A percentile compares a stretch with the other conserved stretches of the same genome.
These are phyloP conservation scores for Latheticus oryzae DNA, from an alignment of 2,888 invertebrate species.

Conservation along the genomic window DNA sequence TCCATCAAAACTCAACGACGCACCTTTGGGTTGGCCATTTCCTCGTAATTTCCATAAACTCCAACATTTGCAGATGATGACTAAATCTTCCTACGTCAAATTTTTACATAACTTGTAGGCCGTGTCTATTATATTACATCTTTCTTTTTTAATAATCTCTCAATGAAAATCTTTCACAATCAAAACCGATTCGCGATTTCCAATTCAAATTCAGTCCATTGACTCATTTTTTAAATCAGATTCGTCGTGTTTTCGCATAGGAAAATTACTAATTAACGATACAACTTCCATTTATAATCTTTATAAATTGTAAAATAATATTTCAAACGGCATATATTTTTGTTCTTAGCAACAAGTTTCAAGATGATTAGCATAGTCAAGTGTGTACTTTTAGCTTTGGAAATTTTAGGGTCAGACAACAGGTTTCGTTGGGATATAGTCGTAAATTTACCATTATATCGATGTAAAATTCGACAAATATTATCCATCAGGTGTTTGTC, in stretches of 20 bases:
- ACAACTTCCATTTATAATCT: no score
- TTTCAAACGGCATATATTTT: slow-evolving; percentile 13
- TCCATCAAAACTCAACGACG: no score
- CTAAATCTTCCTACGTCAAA: slow-evolving; percentile 24
- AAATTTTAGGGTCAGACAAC: slow-evolving; percentile 27
- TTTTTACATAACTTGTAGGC: slow-evolving; percentile 24
- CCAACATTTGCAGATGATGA: slow-evolving; percentile 13
- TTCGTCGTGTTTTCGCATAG: no score
- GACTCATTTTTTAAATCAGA: no score
- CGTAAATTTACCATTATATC: slow-evolving; percentile 22
- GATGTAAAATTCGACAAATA: slow-evolving; percentile 24
- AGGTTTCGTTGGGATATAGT: slow-evolving; percentile 17
- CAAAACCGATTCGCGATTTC: slow-evolving; percentile 8
- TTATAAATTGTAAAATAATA: no score
- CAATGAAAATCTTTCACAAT: no score
- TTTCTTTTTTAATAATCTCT: no score
- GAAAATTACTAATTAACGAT: no score
- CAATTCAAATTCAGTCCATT: no score
- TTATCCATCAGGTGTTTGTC: slow-evolving; percentile 26
- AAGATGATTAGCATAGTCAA: slow-evolving; percentile 26
- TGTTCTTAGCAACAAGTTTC: slow-evolving; percentile 13
- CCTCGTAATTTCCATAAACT: slow-evolving; percentile 4
- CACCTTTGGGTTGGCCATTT: slow-evolving; percentile 20
- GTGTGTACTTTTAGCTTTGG: no score
- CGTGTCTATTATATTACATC: no score